Base-by-base conservation (phyloP, 2,113 vertebrate genomes). In the Malaclemys terrapin region DNA sequence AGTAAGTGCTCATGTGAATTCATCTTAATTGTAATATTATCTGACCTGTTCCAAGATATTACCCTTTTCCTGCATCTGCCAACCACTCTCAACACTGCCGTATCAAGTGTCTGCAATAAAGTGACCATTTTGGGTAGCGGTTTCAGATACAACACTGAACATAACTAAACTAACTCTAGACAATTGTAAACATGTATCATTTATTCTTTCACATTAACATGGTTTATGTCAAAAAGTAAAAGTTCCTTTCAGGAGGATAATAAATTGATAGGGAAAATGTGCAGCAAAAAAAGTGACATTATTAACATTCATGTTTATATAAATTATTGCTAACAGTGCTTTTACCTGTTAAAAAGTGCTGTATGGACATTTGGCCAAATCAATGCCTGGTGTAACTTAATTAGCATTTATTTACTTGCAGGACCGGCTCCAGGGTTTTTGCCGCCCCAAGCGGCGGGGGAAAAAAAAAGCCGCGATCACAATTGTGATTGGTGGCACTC, bases 191-290 rank as follows among this genome's bases (percentile, higher is more conserved):
- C 50, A 14, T n/a, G n/a, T 47, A 56, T 50, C 93, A 86, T 10
- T 65, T 91, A 29, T 92, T 93, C 82, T 69, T 95, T 93, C 38
- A 72, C 80, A 20, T 81, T n/a, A 82, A 31, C 20, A 76, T 52
- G 19, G 3, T 88, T 94, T 89, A 57, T 91, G 35, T 82, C 8
- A 2, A 49, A 50, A 94, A 81, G 31, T 93, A 52, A 94, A 91
- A 75, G 38, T 9, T 91, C 47, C 62, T 92, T 92, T 91, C 86
- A 79, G 22, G 14, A 50, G 19, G 38, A 54, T 87, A 81, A 8
- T 42, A 84, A 75, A 6, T 59, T 69, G 83, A 20, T 91, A 94
- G 7, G 42, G 20, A 69, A 91, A 92, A 82, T 0, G 3, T 50
- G 31, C 25, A 42, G 2, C 10, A 65, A 85, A 84, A 85, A 85